Percentiles rank a stretch among this genome's conserved stretches.
Conservation (phyloP, 2,113 vertebrate genomes). For the Heteronetta atricapilla region DNA sequence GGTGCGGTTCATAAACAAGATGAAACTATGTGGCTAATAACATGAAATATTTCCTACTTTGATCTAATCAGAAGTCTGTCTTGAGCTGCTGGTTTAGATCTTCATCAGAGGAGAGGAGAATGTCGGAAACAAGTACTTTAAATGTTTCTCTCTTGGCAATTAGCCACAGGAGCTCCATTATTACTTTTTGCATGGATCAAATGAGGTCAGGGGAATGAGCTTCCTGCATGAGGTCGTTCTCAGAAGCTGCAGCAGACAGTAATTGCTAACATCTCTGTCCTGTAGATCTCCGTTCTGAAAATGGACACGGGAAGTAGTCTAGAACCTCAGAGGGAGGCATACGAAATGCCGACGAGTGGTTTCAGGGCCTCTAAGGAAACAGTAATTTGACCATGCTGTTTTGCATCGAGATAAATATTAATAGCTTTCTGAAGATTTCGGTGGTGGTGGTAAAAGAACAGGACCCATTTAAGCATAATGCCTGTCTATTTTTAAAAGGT, state of each 20-base stretch:
- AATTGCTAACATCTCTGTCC: slow-evolving; percentile 10
- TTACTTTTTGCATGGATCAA: slow-evolving; percentile 42
- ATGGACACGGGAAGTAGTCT: not conserved
- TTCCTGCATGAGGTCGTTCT: slow-evolving; percentile 18
- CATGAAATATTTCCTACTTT: slow-evolving; percentile 66
- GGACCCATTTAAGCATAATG: rapidly evolving
- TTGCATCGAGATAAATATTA: not conserved
- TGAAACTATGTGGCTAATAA: slow-evolving; percentile 73
- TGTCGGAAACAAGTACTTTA: slow-evolving; percentile 71
- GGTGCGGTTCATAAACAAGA: slow-evolving; percentile 62
- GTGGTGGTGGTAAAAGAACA: not conserved
- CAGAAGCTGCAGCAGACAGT: not conserved
- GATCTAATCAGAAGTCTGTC: slow-evolving; percentile 75
- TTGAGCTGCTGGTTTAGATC: slow-evolving; percentile 73
- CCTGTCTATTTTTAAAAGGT: not conserved
- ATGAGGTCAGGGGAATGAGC: slow-evolving; percentile 43
- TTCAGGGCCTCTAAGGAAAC: not conserved
- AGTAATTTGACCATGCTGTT: not conserved
- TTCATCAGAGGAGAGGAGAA: slow-evolving; percentile 71
- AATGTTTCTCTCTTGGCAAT: slow-evolving; percentile 68
- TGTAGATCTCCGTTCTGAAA: not conserved
- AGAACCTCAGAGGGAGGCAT: not conserved
- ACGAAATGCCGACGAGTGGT: not conserved
- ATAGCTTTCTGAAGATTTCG: not conserved
- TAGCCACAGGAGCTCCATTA: slow-evolving; percentile 63